A percentile compares a stretch with the other conserved stretches of the same genome.
These are phyloP conservation scores for Drosophila navojoa DNA, from an alignment of 1,140 invertebrate species.

Conservation along the genomic window DNA sequence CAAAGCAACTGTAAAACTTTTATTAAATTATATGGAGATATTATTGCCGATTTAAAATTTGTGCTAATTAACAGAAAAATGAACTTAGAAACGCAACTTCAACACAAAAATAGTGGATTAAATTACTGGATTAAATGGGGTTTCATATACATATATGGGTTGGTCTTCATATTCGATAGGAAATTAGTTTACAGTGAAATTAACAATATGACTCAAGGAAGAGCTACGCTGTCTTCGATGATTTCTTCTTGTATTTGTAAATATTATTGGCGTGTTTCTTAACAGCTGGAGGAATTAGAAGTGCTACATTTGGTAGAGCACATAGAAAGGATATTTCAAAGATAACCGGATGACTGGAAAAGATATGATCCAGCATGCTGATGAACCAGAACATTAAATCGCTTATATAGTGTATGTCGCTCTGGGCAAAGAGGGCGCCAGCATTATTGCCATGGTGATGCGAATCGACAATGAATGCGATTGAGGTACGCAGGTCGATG, in stretches of 20 bases:
- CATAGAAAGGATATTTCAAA: conserved; percentile 50
- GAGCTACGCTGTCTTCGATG: background rate
- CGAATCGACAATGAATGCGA: conserved; percentile 44
- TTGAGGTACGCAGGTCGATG: conserved; percentile 35
- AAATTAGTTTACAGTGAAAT: background rate
- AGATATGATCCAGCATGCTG: conserved; percentile 41
- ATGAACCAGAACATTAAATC: conserved; percentile 48
- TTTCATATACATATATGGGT: too few relatives aligned
- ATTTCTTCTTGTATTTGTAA: background rate
- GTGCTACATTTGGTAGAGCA: background rate
- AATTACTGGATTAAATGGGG: too few relatives aligned
- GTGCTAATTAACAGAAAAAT: too few relatives aligned
- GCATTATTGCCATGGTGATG: conserved; percentile 44
- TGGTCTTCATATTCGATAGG: too few relatives aligned
- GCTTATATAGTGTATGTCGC: conserved; percentile 8
- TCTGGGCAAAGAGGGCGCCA: conserved; percentile 38
- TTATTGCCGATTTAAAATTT: too few relatives aligned
- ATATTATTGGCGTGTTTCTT: background rate
- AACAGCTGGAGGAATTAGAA: background rate
- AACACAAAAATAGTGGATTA: background rate
- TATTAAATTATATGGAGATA: too few relatives aligned
- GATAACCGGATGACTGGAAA: conserved; percentile 30
- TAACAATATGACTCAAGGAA: conserved; percentile 1
- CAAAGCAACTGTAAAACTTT: too few relatives aligned
- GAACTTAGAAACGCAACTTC: background rate